These are phyloP conservation scores for Enoplosus armatus DNA, from an alignment of 2,797 vertebrate genomes.

Conservation along the genomic window DNA sequence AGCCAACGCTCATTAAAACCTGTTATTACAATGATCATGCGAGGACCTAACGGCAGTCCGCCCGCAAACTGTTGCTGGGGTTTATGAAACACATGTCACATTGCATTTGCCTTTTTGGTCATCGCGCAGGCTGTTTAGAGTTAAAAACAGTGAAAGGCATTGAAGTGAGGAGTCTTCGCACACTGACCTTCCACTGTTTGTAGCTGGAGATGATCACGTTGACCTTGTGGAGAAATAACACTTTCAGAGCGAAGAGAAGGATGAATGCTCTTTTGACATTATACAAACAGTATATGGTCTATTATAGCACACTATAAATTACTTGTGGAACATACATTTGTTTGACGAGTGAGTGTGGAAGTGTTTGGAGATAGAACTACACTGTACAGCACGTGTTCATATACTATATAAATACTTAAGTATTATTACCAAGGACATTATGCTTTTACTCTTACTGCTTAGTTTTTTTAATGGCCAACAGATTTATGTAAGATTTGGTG, in stretches of 20 bases:
- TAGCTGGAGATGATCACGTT: background rate
- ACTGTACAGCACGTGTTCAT: no score
- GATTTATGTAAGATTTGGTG: background rate
- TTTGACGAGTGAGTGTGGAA: background rate
- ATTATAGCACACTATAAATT: background rate
- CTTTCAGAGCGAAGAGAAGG: background rate
- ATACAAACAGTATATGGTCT: no score
- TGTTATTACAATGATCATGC: conserved; percentile 37
- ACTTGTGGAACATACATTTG: no score
- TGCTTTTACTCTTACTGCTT: no score
- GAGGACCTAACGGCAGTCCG: conserved; percentile 8
- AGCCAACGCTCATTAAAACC: conserved; percentile 49
- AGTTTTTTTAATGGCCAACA: background rate
- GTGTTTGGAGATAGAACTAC: background rate
- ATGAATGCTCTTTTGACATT: background rate
- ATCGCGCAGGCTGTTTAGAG: background rate
- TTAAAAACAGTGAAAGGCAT: background rate
- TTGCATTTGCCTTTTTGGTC: conserved; percentile 11
- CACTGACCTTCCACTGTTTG: background rate
- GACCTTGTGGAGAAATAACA: background rate
- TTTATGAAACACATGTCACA: conserved; percentile 31
- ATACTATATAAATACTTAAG: background rate
- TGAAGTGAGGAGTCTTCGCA: background rate
- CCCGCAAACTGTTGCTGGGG: conserved; percentile 5
- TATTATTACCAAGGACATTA: background rate